Evolutionary conservation across 2,888 invertebrate genomes (phyloP), one percentile per base, ranked within the genome.

Genomic region (Agrochola lota): DNA sequence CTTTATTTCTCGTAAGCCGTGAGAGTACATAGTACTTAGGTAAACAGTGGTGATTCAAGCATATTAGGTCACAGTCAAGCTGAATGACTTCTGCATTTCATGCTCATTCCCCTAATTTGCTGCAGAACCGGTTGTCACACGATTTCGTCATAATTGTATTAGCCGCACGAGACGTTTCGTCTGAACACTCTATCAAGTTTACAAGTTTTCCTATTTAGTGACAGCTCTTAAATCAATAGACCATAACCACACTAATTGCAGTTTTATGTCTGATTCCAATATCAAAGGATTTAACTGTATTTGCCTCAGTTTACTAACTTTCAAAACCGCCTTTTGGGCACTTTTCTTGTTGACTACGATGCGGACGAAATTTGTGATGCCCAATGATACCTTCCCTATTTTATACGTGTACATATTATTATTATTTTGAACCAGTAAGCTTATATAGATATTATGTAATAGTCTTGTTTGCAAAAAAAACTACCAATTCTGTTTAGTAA

Each of bases 161-260:
- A 30, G 0, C 30, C 15, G 15, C 71, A 26, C 46, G 17, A 80
- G 9, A 46, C 26, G 46, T 23, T 77, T 11, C 35, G 60, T 70
- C 69, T 79, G 12, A 70, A 46, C 40, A 78, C 60, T 49, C 12
- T 52, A 40, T 62, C 17, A 30, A 59, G 59, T 55, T 76, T 43
- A 75, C n/a, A 55, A 62, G 52, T 55, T 55, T 43, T n/a, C 20
- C 52, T 52, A 15, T 74, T 52, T 62, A 3, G 17, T 70, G 6
- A 69, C 30, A 68, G 30, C 67, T 46, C 15, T 49, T 49, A 20
- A 20, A 4, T 67, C 20, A 26, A 43, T 8, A 67, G 12, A 40
- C n/a, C 8, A 12, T n/a, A 35, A 43, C 20, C 15, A 6, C 8
- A 15, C 23, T 46, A 17, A 4, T 46, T 71, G n/a, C 12, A 4